These are phyloP conservation scores for Noctua janthe DNA, from an alignment of 2,888 invertebrate species.

Conservation along the genomic window DNA sequence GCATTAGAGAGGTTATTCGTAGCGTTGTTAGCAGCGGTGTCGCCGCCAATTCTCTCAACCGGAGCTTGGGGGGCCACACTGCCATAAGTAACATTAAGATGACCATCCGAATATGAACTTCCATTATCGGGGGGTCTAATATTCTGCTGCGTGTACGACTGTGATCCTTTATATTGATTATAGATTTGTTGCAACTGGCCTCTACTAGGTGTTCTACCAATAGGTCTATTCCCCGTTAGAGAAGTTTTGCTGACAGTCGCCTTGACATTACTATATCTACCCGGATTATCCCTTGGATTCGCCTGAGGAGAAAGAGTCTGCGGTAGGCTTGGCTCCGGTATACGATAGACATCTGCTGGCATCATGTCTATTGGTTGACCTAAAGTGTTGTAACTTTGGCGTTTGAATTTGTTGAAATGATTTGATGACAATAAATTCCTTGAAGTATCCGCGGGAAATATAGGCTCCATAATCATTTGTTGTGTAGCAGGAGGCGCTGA, in stretches of 20 bases:
- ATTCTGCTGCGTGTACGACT: conserved; percentile 83
- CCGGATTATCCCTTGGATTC: conserved; percentile 56
- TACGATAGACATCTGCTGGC: conserved; percentile 75
- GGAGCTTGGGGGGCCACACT: conserved; percentile 67
- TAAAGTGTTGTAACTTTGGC: conserved; percentile 78
- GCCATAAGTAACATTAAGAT: conserved; percentile 69
- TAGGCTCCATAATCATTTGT: conserved; percentile 76
- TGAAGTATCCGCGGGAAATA: conserved; percentile 80
- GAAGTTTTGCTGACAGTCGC: conserved; percentile 84
- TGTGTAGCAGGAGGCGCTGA: conserved; percentile 45
- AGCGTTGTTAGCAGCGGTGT: conserved; percentile 75
- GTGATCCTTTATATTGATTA: conserved; percentile 85
- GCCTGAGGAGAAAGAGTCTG: conserved; percentile 83
- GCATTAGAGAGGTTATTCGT: conserved; percentile 63
- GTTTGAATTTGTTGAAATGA: conserved; percentile 53
- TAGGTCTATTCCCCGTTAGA: conserved; percentile 74
- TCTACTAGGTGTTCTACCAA: conserved; percentile 78
- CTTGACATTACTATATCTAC: conserved; percentile 78
- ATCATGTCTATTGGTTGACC: conserved; percentile 84
- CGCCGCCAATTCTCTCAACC: conserved; percentile 82
- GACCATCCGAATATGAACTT: conserved; percentile 78
- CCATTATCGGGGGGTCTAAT: conserved; percentile 69
- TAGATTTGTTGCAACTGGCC: conserved; percentile 84
- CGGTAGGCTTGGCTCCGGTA: conserved; percentile 72
- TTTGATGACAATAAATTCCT: conserved; percentile 61